Evolutionary conservation across 1,140 invertebrate species (phyloP).

Genomic region (Bombus difficillimus): DNA sequence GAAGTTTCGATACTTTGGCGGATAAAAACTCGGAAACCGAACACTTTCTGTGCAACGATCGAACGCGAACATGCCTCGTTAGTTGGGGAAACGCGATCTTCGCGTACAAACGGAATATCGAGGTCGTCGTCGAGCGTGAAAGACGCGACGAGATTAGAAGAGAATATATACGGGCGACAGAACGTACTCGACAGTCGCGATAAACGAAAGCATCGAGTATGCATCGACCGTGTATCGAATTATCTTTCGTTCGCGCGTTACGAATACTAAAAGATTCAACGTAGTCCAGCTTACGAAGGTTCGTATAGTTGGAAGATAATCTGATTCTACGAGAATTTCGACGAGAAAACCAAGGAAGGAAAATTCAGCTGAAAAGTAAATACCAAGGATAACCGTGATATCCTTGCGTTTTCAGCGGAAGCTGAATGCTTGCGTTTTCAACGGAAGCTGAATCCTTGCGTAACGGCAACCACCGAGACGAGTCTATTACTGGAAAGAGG

Average conservation of each 20-base stretch:
- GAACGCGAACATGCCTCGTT: not conserved
- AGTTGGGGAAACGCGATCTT: not conserved
- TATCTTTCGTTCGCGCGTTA: not conserved
- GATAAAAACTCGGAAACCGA: not conserved
- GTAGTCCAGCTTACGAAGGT: too few species aligned
- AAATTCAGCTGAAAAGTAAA: not conserved
- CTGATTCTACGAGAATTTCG: not conserved
- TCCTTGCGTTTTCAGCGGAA: too few species aligned
- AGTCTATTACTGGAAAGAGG: not conserved
- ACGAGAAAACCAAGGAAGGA: not conserved
- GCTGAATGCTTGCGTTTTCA: too few species aligned
- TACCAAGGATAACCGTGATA: not conserved
- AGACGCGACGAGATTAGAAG: not conserved
- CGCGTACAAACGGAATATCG: not conserved
- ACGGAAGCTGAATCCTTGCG: not conserved
- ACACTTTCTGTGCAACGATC: not conserved
- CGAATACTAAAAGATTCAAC: too few species aligned
- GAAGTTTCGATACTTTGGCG: not conserved
- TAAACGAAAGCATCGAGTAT: not conserved
- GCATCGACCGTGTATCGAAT: not conserved
- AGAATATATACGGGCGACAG: not conserved
- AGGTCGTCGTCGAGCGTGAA: not conserved
- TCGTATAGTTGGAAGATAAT: not conserved
- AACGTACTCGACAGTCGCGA: not conserved
- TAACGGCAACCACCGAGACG: not conserved